Evolutionary conservation across 2,113 vertebrate species (phyloP).

Genomic region (Sinocyclocheilus anshuiensis): DNA sequence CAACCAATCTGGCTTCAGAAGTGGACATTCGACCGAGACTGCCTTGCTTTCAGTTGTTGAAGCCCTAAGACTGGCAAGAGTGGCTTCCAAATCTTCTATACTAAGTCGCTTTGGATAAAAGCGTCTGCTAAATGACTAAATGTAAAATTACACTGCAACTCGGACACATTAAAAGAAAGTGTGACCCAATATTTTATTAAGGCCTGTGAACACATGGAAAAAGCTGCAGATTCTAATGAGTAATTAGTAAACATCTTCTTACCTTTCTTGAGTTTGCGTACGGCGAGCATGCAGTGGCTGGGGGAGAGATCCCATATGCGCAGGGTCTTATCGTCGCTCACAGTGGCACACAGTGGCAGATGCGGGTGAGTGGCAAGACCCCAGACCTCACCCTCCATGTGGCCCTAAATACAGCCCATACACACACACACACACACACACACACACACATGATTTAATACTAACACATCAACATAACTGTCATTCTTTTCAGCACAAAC

Average conservation of each 20-base stretch:
- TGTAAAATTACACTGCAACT: not conserved
- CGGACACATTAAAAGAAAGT: not conserved
- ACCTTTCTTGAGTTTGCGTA: constrained; percentile 98
- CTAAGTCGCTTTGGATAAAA: no score
- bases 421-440: constrained; percentile 4
- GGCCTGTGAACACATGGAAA: not conserved
- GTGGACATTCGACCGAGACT: no score
- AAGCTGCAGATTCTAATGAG: not conserved
- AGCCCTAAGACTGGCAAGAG: no score
- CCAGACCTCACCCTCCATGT: constrained; percentile 99
- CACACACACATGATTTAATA: constrained; percentile 10
- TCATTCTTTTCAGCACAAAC: not conserved
- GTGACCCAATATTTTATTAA: not conserved
- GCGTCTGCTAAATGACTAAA: no score
- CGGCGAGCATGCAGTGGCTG: constrained; percentile 98
- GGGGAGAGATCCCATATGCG: constrained; percentile 99
- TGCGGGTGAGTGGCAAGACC: constrained; percentile 96
- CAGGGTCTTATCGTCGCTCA: constrained; percentile 97
- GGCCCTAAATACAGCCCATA: constrained; percentile 79
- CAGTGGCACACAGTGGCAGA: constrained; percentile 96
- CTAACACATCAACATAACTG: not conserved
- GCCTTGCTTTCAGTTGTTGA: no score
- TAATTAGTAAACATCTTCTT: constrained; percentile 39
- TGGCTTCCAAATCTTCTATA: no score
- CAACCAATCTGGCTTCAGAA: no score